These are phyloP conservation scores for Brachionus plicatilis DNA, from an alignment of 1,140 invertebrate species.

Conservation along the genomic window DNA sequence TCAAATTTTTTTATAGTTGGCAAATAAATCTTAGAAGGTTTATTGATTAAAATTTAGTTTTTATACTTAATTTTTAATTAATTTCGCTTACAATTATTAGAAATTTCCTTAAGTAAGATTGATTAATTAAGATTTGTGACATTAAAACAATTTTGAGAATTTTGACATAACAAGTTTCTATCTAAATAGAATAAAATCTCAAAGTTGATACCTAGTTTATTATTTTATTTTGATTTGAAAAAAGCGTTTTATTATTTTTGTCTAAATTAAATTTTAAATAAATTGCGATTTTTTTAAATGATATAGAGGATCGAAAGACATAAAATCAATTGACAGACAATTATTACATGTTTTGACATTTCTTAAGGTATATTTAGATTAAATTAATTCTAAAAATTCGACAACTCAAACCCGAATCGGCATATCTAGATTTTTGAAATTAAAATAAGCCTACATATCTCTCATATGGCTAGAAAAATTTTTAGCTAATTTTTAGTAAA, in stretches of 20 bases:
- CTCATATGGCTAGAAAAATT: background rate
- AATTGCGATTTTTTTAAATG: background rate
- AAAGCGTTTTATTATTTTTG: background rate
- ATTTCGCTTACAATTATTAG: background rate
- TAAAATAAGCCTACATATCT: background rate
- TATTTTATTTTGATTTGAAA: background rate
- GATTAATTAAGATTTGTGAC: background rate
- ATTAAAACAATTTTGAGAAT: background rate
- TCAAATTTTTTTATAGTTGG: background rate
- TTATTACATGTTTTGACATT: background rate
- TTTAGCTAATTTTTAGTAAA: background rate
- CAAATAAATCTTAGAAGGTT: background rate
- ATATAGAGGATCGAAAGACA: background rate
- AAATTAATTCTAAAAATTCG: background rate
- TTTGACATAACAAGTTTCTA: background rate
- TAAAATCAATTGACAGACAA: background rate
- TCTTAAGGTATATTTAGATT: background rate
- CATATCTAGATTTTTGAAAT: background rate
- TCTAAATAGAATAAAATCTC: background rate
- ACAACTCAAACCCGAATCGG: background rate
- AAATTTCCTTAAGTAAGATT: background rate
- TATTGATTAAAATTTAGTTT: background rate
- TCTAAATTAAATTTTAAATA: background rate
- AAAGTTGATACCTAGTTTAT: background rate
- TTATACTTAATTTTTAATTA: background rate